Evolutionary conservation across 2,888 invertebrate genomes (phyloP).

Genomic region (Rhorus exstirpatorius): DNA sequence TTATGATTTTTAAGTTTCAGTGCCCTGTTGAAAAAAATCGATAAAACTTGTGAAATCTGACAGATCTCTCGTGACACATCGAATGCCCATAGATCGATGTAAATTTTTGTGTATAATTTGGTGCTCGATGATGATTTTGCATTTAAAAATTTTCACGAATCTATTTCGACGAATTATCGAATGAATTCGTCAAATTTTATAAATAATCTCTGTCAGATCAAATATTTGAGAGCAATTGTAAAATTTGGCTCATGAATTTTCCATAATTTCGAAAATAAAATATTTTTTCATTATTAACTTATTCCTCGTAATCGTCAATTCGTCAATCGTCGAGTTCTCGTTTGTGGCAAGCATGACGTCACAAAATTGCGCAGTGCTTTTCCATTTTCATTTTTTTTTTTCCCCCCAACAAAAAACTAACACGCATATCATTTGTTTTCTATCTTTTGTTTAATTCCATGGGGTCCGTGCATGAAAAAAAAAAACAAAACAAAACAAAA

Average conservation of each 20-base stretch:
- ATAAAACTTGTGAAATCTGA: too few relatives aligned
- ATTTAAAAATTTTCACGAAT: too few relatives aligned
- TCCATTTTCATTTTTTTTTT: slow-evolving; percentile 39
- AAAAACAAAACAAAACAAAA: slow-evolving; percentile 63
- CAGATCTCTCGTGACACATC: too few relatives aligned
- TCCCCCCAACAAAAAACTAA: slow-evolving; percentile 73
- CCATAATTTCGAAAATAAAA: background rate
- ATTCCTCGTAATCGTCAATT: background rate
- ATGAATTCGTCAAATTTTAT: too few relatives aligned
- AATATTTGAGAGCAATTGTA: too few relatives aligned
- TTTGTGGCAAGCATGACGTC: slow-evolving; percentile 47
- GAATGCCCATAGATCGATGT: too few relatives aligned
- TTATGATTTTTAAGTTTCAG: too few relatives aligned
- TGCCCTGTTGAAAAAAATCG: too few relatives aligned
- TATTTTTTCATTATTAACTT: background rate
- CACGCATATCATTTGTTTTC: slow-evolving; percentile 75
- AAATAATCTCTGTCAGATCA: too few relatives aligned
- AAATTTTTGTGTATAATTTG: too few relatives aligned
- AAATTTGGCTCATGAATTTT: background rate
- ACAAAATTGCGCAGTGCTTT: slow-evolving; percentile 59
- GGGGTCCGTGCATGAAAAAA: slow-evolving; percentile 78
- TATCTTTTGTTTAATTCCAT: slow-evolving; percentile 77
- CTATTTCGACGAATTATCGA: too few relatives aligned
- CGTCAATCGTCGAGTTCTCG: slow-evolving; percentile 62
- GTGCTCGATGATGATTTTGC: too few relatives aligned